Conservation (phyloP, 1,140 invertebrate genomes). For the Bombus cullumanus region DNA sequence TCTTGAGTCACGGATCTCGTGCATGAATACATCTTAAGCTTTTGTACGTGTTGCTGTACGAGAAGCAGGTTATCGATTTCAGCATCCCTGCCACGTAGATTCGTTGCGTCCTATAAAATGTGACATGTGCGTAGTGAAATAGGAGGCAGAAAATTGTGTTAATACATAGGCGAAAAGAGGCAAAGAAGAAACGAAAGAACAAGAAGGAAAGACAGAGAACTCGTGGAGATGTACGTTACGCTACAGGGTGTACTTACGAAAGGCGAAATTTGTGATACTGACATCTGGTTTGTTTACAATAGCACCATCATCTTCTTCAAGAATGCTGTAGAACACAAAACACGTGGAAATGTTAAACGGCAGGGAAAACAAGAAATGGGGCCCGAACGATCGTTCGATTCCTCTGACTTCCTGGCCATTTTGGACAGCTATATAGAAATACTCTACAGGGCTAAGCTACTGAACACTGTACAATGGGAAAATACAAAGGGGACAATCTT, state of each 20-base stretch:
- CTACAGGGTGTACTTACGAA: slow-evolving; percentile 80
- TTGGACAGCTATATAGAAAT: background rate
- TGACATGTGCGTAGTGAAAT: slow-evolving; percentile 49
- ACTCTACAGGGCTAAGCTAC: slow-evolving; percentile 22
- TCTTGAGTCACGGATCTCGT: slow-evolving; percentile 43
- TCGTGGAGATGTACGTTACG: background rate
- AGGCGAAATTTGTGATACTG: slow-evolving; percentile 65
- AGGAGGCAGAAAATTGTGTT: slow-evolving; percentile 70
- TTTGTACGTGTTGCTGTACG: slow-evolving; percentile 65
- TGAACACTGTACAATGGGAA: slow-evolving; percentile 8
- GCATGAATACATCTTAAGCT: slow-evolving; percentile 43
- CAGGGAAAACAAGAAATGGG: background rate
- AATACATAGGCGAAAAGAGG: slow-evolving; percentile 37
- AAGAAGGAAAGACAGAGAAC: slow-evolving; percentile 5
- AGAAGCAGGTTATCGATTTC: slow-evolving; percentile 80
- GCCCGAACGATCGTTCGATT: slow-evolving; percentile 19
- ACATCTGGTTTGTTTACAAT: slow-evolving; percentile 77
- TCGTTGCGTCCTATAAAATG: slow-evolving; percentile 75
- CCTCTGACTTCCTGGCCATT: slow-evolving; percentile 13
- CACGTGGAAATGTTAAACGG: slow-evolving; percentile 61
- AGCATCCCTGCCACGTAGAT: slow-evolving; percentile 76
- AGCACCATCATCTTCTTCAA: slow-evolving; percentile 88
- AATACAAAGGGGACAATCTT: background rate
- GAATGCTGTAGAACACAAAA: slow-evolving; percentile 86
- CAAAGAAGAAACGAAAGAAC: slow-evolving; percentile 36